These are phyloP conservation scores for Megaustenia siamemsis DNA, from an alignment of 2,888 invertebrate species.

Conservation along the genomic window DNA sequence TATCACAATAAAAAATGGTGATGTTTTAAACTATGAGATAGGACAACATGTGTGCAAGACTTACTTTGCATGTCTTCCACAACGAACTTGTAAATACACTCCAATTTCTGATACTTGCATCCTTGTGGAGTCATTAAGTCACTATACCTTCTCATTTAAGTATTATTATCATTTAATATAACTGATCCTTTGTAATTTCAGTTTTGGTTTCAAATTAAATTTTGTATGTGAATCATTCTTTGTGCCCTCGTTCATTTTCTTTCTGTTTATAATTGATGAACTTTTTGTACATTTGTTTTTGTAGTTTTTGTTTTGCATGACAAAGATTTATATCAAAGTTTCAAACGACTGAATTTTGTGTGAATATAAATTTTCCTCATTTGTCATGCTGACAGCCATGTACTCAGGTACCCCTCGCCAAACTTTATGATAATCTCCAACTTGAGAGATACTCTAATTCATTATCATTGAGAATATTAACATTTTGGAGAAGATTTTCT, in stretches of 20 bases:
- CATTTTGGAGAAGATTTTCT: too few species aligned
- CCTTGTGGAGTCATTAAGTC: neutral
- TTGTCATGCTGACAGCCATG: too few species aligned
- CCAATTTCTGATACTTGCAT: neutral
- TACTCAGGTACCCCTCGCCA: too few species aligned
- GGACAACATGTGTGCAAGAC: neutral
- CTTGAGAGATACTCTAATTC: too few species aligned
- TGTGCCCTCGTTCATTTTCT: neutral
- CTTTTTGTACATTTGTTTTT: neutral
- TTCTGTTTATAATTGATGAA: neutral
- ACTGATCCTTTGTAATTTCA: neutral
- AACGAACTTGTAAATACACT: slow-evolving; percentile 45
- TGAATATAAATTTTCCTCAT: too few species aligned
- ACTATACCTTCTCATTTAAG: neutral
- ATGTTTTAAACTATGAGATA: too few species aligned
- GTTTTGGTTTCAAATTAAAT: slow-evolving; percentile 16
- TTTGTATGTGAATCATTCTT: neutral
- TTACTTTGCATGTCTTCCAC: slow-evolving; percentile 36
- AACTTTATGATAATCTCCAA: too few species aligned
- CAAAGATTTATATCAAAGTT: too few species aligned
- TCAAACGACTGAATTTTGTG: too few species aligned
- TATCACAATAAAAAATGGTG: too few species aligned
- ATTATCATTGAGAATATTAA: too few species aligned
- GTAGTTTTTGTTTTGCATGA: too few species aligned
- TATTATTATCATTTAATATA: neutral